Evolutionary conservation across 2,888 invertebrate species (phyloP).

Genomic region (Empis livida): DNA sequence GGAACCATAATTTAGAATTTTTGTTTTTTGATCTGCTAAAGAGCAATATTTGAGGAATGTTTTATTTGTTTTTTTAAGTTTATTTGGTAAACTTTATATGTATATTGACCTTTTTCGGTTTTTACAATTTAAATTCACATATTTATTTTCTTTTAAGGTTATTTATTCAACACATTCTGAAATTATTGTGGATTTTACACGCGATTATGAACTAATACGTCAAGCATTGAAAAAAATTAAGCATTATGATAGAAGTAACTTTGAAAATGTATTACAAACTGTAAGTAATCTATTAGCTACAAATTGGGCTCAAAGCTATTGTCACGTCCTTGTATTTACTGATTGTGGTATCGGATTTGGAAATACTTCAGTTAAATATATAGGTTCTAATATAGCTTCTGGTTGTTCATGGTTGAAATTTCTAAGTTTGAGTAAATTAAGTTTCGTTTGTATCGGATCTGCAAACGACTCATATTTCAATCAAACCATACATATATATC

Average conservation of each 20-base stretch:
- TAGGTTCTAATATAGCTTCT: slow-evolving; percentile 32
- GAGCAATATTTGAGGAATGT: too few relatives aligned
- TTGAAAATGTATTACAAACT: slow-evolving; percentile 66
- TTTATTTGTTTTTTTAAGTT: too few relatives aligned
- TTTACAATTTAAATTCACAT: too few relatives aligned
- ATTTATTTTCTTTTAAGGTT: slow-evolving; percentile 19
- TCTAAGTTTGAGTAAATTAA: slow-evolving; percentile 68
- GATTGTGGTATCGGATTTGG: slow-evolving; percentile 63
- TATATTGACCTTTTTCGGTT: too few relatives aligned
- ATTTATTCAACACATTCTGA: slow-evolving; percentile 28
- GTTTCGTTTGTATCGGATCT: slow-evolving; percentile 54
- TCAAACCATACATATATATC: slow-evolving; percentile 41
- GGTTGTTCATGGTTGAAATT: slow-evolving; percentile 57
- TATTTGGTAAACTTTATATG: too few relatives aligned
- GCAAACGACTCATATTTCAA: slow-evolving; percentile 46
- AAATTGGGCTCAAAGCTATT: slow-evolving; percentile 82
- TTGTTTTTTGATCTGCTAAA: too few relatives aligned
- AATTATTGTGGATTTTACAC: slow-evolving; percentile 72
- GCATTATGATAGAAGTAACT: slow-evolving; percentile 75
- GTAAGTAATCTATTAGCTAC: slow-evolving; percentile 65
- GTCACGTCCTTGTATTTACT: slow-evolving; percentile 66
- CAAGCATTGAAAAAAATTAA: slow-evolving; percentile 62
- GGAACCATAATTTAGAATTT: too few relatives aligned
- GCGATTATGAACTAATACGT: slow-evolving; percentile 73
- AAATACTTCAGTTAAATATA: slow-evolving; percentile 47